Conservation (phyloP, 1,140 invertebrate species). For the Drosophila suzukii region DNA sequence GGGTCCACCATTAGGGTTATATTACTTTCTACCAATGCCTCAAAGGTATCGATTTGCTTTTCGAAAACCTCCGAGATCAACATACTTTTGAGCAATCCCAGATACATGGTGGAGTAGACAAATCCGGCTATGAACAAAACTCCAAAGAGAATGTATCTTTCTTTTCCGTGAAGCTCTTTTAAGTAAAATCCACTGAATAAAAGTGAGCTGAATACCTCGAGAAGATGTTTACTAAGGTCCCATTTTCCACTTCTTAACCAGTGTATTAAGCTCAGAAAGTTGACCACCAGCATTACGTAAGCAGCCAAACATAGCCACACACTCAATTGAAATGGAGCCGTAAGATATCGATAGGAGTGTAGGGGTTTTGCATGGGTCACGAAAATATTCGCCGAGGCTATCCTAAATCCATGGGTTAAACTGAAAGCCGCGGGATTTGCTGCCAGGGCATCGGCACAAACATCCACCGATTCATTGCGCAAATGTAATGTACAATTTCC, state of each 20-base stretch:
- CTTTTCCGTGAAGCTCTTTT: conserved; percentile 31
- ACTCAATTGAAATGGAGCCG: conserved; percentile 44
- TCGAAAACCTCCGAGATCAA: conserved; percentile 69
- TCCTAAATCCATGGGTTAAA: conserved; percentile 37
- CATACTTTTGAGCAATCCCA: conserved; percentile 61
- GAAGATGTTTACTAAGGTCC: conserved; percentile 59
- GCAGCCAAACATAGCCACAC: conserved; percentile 53
- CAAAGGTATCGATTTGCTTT: conserved; percentile 52
- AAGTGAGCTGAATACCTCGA: conserved; percentile 60
- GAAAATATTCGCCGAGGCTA: conserved; percentile 59
- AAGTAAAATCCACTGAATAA: conserved; percentile 43
- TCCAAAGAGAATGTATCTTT: conserved; percentile 52
- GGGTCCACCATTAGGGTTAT: conserved; percentile 55
- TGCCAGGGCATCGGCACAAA: conserved; percentile 59
- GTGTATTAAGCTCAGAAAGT: conserved; percentile 53
- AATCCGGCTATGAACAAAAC: conserved; percentile 59
- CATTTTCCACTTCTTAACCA: conserved; percentile 41
- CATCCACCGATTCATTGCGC: conserved; percentile 29
- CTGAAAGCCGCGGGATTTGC: conserved; percentile 17
- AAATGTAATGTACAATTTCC: conserved; percentile 43
- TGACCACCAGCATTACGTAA: conserved; percentile 49
- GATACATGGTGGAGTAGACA: conserved; percentile 60
- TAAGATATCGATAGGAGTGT: conserved; percentile 52
- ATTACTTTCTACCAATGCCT: conserved; percentile 49
- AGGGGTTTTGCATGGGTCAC: conserved; percentile 50